Evolutionary conservation across 2,113 vertebrate species (phyloP), one percentile per base, ranked within the genome.

Genomic region (Acanthisitta chloris): DNA sequence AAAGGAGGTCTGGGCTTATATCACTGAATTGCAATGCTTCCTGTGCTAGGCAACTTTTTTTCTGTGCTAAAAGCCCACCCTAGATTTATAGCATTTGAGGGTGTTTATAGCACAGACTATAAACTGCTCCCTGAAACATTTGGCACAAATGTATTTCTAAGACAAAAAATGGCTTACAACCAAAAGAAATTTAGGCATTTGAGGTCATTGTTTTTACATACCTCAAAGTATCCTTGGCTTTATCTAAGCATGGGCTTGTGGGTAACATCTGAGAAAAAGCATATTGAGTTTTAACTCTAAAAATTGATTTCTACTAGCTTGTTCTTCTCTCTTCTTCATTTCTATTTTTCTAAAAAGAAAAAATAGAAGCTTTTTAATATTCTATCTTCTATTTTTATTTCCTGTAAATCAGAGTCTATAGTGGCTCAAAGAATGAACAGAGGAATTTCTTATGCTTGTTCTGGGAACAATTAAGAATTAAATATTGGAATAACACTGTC

Each of bases 91-190:
- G 49, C 42, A 54, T 57, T 62, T 23, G 58, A 66, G 38, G 25
- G 85, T 80, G 84, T 89, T 96, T 95, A 96, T 55, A 91, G 89
- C 23, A 82, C 54, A 73, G 66, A 48, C 86, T 87, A 70, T 89
- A 91, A 96, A 89, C 82, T 85, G 51, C 40, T 85, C 33, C 82
- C 52, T 62, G 54, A 95, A 95, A 89, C n/a, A 91, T 72, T 90
- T 91, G 77, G 84, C 74, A 72, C 51, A 83, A 73, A 79, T 40
- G 8, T 40, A 70, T 80, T 86, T 96, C 66, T 51, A 90, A 88
- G 46, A 91, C 43, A 54, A 85, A 93, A 95, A 83, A 82, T 78
- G 62, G 49, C 62, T 82, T 82, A 34, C 17, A 81, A 93, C 58
- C 45, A 76, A 79, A 80, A 73, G 26, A 88, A 81, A 90, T 70